These are phyloP conservation scores for Prionace glauca DNA, from an alignment of 2,797 vertebrate genomes.

Conservation along the genomic window DNA sequence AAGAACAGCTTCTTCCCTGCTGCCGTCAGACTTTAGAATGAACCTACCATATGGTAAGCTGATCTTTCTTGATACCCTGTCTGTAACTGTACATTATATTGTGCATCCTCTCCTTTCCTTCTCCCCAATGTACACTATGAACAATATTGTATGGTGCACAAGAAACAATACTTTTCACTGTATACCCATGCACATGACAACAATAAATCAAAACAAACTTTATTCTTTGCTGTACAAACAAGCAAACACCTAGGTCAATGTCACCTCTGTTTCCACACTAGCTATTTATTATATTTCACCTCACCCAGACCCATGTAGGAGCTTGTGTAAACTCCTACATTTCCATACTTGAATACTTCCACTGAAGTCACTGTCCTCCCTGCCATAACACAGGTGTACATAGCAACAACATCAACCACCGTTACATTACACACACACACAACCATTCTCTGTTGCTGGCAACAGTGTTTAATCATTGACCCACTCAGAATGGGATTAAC, in stretches of 20 bases:
- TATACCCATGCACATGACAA: too few species aligned
- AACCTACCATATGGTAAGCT: too few species aligned
- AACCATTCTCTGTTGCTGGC: not conserved
- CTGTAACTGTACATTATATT: too few species aligned
- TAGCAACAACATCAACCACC: not conserved
- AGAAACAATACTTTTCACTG: too few species aligned
- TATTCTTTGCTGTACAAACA: not conserved
- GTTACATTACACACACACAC: not conserved
- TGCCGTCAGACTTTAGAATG: too few species aligned
- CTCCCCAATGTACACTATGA: too few species aligned
- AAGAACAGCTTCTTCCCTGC: too few species aligned
- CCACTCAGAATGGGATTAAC: not conserved
- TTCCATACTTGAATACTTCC: too few species aligned
- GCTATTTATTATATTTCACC: not conserved
- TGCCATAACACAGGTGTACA: not conserved
- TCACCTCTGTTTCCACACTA: not conserved
- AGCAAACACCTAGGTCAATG: not conserved
- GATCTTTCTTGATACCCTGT: too few species aligned
- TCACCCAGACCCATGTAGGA: not conserved
- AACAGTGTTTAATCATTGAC: not conserved
- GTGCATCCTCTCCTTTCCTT: too few species aligned
- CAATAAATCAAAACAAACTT: too few species aligned
- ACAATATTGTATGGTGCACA: too few species aligned
- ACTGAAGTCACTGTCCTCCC: not conserved
- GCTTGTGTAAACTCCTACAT: not conserved